Base-by-base conservation (phyloP, 1,140 invertebrate species). In the Macrotrachela quadricornifera region DNA sequence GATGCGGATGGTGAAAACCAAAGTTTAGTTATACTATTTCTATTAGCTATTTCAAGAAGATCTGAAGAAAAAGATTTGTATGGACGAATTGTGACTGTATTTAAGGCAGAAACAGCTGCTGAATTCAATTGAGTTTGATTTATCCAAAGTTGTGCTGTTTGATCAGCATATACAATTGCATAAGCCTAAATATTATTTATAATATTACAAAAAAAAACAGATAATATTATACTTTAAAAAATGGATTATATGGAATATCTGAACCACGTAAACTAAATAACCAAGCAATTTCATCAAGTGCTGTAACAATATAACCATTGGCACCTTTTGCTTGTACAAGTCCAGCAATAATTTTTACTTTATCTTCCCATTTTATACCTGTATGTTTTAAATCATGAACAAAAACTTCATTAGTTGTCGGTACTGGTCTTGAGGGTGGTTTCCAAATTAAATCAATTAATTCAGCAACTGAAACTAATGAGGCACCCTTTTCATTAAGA, bases 161-260 rank as follows among this genome's bases (percentile, higher is more conserved):
- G 3, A 30, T 30, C 8, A 4, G 2, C 21, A 30, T 30, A 30
- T 4, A 30, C 8, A 2, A 30, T 30, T 30, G 21, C 21, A 30
- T 30, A 21, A 53, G 44, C 40, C 51, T 52, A 46, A 30, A 1
- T 3, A 46, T 10, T 18, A 13, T 17, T 51, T 14, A 43, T 8
- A 21, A 12, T 41, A 41, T n/a, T 14, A 50, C 15, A 1, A 42
- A 50, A 30, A 21, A 17, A 18, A 42, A 1, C 12, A 42, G 38
- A 50, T 47, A 9, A 6, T 47, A 11, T 48, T 39, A 1, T 17
- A 48, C 12, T 36, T 37, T 17, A 13, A 21, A 48, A 48, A 15
- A 48, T 0, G 92, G 92, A 73, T 95, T 96, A 68, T 79, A 95
- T 16, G 78, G 73, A 60, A 99, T 92, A 68, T 99, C 92, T 0